These are phyloP conservation scores for Pandemis cinnamomeana DNA, from an alignment of 2,888 invertebrate genomes.

Conservation along the genomic window DNA sequence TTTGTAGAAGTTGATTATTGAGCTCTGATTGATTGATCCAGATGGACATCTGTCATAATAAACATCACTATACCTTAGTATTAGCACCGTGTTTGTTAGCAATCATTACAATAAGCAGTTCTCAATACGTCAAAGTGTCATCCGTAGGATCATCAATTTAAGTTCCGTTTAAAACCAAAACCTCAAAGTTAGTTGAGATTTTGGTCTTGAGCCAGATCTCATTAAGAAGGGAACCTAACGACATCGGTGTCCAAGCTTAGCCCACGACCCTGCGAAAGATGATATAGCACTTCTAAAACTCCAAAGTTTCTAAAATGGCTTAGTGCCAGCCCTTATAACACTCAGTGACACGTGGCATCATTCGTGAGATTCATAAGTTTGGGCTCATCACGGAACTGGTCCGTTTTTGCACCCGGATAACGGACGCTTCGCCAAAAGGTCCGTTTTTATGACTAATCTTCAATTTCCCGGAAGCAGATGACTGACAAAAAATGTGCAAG, in stretches of 20 bases:
- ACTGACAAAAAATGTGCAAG: slow-evolving; percentile 1
- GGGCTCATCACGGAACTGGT: slow-evolving; percentile 16
- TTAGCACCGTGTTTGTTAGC: no score
- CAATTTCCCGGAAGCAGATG: slow-evolving; percentile 9
- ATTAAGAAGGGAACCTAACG: not conserved
- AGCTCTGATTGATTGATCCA: no score
- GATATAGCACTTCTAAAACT: not conserved
- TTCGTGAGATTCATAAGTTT: slow-evolving; percentile 18
- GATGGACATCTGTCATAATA: no score
- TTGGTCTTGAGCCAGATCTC: not conserved
- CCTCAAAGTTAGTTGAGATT: not conserved
- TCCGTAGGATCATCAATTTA: no score
- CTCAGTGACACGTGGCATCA: slow-evolving; percentile 13
- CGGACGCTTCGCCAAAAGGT: slow-evolving; percentile 11
- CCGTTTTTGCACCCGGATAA: slow-evolving; percentile 20
- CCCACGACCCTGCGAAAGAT: not conserved
- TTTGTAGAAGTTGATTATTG: no score
- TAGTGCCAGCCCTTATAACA: not conserved
- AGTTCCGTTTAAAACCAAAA: no score
- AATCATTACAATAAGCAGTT: no score
- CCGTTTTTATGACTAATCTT: slow-evolving; percentile 19
- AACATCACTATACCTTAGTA: no score
- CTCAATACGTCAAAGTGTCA: no score
- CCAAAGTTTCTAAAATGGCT: not conserved
- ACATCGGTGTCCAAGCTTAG: not conserved